Base-by-base conservation (phyloP, 37 sponge, comb jelly and placozoan genomes). In the Mnemiopsis leidyi region DNA sequence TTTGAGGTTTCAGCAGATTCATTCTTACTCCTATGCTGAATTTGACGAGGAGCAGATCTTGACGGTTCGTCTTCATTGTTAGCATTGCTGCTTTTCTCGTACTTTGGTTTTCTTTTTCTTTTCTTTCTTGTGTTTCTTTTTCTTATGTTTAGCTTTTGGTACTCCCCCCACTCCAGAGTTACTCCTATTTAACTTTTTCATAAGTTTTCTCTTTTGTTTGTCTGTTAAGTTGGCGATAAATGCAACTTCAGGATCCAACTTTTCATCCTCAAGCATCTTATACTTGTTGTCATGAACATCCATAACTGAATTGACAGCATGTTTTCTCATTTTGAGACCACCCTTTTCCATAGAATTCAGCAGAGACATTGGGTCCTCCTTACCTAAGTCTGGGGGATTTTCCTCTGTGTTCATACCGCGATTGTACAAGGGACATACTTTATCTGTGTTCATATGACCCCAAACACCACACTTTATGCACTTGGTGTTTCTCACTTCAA, bases 381-480 rank as follows among this genome's bases (percentile, higher is more conserved):
- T 92, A 7, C 93, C 73, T 39, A 69, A 26, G 23, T 92, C 93
- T 1, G 76, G 73, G n/a, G 76, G 73, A 26, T 85, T 85, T 24
- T 85, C 67, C 90, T 85, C 90, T 16, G 48, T 85, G 29, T 40
- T 85, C 26, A 85, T 28, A 3, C 61, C 61, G 0, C 35, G 23
- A 37, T 33, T 0, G 38, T 76, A 37, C 9, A 68, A 13, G 68
- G 95, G 83, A 35, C 96, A 96, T 48, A 94, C 92, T 77, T 76
- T 96, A 85, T 97, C 98, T 18, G 98, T 97, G 71, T 97, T 97
- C 76, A 95, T 34, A 36, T 97, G 98, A 24, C 98, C 98, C 96
- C 96, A 95, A 30, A 95, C 96, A 0, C 96, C 97, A 94, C 98
- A 97, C 93, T 96, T 96, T 73, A 96, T 79, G 73, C 98, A 97